phyloP scores from a whole-genome alignment of 2,113 vertebrate genomes.

The Corynorhinus townsendii region DNA sequence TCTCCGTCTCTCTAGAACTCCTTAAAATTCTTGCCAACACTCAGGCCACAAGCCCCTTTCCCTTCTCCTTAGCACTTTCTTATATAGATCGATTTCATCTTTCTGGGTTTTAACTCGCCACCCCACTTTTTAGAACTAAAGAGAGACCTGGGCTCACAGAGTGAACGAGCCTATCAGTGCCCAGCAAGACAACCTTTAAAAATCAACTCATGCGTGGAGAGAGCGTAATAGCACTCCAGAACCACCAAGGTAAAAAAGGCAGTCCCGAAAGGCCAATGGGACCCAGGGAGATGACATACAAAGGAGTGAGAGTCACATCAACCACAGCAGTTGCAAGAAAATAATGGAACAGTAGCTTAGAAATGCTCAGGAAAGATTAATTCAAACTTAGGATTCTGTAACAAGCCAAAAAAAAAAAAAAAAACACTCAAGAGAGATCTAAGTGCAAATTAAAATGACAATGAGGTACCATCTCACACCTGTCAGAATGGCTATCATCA shows the following conservation, averaged over 20 bases:
- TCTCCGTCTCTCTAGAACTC: neutral
- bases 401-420: neutral
- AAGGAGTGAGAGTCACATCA: neutral
- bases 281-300: neutral
- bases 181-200: neutral
- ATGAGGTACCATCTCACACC: no score
- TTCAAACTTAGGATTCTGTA: neutral
- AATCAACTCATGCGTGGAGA: neutral
- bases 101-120: neutral
- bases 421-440: neutral
- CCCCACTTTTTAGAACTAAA: neutral
- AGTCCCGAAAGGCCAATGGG: neutral
- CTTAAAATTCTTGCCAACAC: neutral
- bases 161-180: neutral
- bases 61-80: neutral
- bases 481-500: no score
- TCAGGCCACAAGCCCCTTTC: neutral
- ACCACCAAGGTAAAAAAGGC: neutral
- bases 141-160: neutral
- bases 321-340: neutral
- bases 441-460: no score
- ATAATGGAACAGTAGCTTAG: neutral
- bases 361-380: constrained; percentile 14
- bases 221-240: neutral
- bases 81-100: neutral